Percentiles rank a stretch among this genome's conserved stretches.
Conservation (phyloP, 1,140 invertebrate species). For the Heliconius nattereri region DNA sequence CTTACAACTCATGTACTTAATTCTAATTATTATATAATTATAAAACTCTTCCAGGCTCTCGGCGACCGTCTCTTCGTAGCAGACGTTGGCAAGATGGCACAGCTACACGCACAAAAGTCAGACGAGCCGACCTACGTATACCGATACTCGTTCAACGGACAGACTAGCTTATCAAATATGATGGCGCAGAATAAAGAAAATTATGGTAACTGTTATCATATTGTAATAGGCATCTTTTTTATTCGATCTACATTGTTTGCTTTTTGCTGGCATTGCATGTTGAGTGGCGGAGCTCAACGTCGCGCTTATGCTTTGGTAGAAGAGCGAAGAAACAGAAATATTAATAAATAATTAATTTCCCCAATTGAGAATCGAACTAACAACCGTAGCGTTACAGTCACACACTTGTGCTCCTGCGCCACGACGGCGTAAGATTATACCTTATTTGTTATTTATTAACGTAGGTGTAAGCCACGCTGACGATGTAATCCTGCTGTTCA, state of each 20-base stretch:
- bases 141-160: conserved; percentile 80
- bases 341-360: too few relatives aligned
- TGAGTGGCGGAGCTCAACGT: too few relatives aligned
- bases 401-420: too few relatives aligned
- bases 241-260: too few relatives aligned
- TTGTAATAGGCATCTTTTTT: too few relatives aligned
- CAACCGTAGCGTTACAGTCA: too few relatives aligned
- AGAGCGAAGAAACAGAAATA: too few relatives aligned
- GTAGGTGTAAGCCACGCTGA: conserved; percentile 84
- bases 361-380: too few relatives aligned
- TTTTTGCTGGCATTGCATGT: too few relatives aligned
- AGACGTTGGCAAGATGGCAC: conserved; percentile 81
- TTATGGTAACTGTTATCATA: conserved; percentile 72
- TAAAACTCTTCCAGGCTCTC: conserved; percentile 68
- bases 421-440: not conserved
- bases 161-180: conserved; percentile 79
- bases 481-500: conserved; percentile 71
- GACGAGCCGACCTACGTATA: conserved; percentile 84
- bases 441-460: conserved; percentile 22
- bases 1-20: too few relatives aligned
- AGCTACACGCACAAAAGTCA: conserved; percentile 80
- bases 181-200: conserved; percentile 73
- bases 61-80: conserved; percentile 83
- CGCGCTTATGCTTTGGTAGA: too few relatives aligned
- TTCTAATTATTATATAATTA: too few relatives aligned